phyloP scores from a whole-genome alignment of 2,797 vertebrate species.

The Coregonus sp. region DNA sequence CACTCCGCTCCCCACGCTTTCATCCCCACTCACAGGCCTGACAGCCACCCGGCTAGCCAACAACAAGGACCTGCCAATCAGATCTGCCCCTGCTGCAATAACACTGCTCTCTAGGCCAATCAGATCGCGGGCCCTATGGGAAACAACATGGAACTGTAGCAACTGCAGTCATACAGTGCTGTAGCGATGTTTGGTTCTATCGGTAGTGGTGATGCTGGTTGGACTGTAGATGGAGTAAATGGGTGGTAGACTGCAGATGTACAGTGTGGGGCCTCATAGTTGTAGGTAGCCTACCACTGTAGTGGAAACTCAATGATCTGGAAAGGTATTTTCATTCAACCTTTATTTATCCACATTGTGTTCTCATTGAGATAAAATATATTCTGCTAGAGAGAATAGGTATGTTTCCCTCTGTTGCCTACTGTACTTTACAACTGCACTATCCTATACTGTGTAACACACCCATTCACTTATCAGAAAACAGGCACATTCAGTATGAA shows the following conservation, averaged over 20 bases:
- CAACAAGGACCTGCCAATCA: neutral
- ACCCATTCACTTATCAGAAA: too few relatives aligned
- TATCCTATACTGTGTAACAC: too few relatives aligned
- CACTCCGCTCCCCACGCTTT: slow-evolving; percentile 35
- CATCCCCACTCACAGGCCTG: neutral
- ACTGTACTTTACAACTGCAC: too few relatives aligned
- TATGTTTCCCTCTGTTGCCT: too few relatives aligned
- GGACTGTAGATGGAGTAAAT: neutral
- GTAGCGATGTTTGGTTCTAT: neutral
- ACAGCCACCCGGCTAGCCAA: neutral
- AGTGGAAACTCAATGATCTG: neutral
- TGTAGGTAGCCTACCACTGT: neutral
- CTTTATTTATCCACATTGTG: neutral
- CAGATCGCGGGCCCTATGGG: neutral
- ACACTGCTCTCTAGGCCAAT: neutral
- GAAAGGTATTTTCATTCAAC: neutral
- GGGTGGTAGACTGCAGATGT: neutral
- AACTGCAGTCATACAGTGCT: neutral
- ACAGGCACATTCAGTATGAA: too few relatives aligned
- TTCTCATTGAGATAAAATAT: neutral
- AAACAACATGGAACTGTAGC: neutral
- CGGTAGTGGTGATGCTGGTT: neutral
- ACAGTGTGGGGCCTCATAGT: neutral
- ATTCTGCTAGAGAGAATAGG: neutral
- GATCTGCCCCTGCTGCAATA: neutral